Evolutionary conservation across 2,113 vertebrate genomes (phyloP), one percentile per base, ranked within the genome.

Genomic region (Dascyllus trimaculatus): DNA sequence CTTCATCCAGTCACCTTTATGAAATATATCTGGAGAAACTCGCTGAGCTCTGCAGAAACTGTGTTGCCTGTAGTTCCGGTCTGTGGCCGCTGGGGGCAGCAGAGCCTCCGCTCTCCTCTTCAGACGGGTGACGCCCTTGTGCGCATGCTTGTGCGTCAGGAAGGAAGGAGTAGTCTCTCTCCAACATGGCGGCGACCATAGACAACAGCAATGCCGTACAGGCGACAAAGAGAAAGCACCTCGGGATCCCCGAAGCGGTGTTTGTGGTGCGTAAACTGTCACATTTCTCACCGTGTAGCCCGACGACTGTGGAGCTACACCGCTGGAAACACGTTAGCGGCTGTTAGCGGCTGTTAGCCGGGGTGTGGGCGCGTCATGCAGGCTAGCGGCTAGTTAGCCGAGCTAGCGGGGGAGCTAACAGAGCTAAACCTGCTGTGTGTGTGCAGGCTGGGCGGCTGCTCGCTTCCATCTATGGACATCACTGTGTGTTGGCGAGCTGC

Each of bases 191-290:
- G 91, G 90, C 94, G 88, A 95, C 95, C 88, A 94, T 91, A 84
- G 94, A 96, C 80, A 92, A 92, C 82, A 91, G 91, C 92, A 95
- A 95, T 83, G 93, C 82, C 40, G 90, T 84, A 3, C 78, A 88
- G 35, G 94, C 93, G 43, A 92, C 91, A 29, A 96, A 95, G 92
- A 95, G 95, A 64, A 94, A 95, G 64, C 96, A 97, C 29, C 94
- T 99, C 24, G 97, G 97, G 3, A 98, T 99, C 78, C 97, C 97
- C 0, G 96, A 97, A 85, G 97, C 97, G 0, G 93, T 97, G 35
- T 98, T 98, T 84, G 95, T 98, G 95, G 97, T 99, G 92, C 93
- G 96, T 92, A 25, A 21, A 80, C 10, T 19, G 2, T 4, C 25
- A 5, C 4, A 4, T 46, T 18, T 49, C 0, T 5, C 19, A 4